These are phyloP conservation scores for Dissostichus mawsoni DNA, from an alignment of 2,113 vertebrate species.

Conservation along the genomic window DNA sequence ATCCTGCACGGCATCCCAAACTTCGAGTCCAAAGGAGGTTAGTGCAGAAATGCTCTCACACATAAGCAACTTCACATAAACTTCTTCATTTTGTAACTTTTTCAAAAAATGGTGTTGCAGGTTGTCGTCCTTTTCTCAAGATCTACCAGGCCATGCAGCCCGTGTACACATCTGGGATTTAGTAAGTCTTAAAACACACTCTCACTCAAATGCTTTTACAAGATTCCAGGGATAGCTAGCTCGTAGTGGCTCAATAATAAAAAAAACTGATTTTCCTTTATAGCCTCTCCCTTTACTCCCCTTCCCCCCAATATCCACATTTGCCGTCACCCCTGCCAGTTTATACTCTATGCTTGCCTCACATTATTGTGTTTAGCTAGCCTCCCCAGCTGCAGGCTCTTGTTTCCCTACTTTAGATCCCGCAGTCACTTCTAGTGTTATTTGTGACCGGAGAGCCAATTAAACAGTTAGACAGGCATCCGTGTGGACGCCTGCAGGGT, in stretches of 20 bases:
- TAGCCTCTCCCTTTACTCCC: slow-evolving; percentile 47
- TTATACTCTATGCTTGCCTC: slow-evolving; percentile 45
- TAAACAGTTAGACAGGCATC: slow-evolving; percentile 64
- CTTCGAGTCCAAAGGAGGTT: slow-evolving; percentile 96
- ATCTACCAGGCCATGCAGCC: slow-evolving; percentile 99
- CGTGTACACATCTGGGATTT: slow-evolving; percentile 98
- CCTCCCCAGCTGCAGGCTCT: slow-evolving; percentile 68
- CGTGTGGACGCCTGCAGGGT: slow-evolving; percentile 53
- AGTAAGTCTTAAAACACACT: slow-evolving; percentile 86
- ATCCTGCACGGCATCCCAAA: slow-evolving; percentile 99
- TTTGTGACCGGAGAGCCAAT: slow-evolving; percentile 66
- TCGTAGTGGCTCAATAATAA: slow-evolving; percentile 66
- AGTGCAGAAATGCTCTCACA: neutral
- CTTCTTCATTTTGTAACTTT: slow-evolving; percentile 11
- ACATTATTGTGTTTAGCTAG: slow-evolving; percentile 66
- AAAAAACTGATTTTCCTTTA: slow-evolving; percentile 62
- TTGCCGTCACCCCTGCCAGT: slow-evolving; percentile 41
- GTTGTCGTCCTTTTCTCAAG: slow-evolving; percentile 97
- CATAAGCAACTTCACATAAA: neutral
- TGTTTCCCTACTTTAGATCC: slow-evolving; percentile 56
- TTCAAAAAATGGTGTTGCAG: slow-evolving; percentile 76
- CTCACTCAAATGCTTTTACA: slow-evolving; percentile 63
- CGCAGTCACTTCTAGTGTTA: slow-evolving; percentile 51
- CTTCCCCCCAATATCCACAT: slow-evolving; percentile 39
- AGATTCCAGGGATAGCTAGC: slow-evolving; percentile 64